Evolutionary conservation across 1,140 invertebrate species (phyloP).

Genomic region (Cyrtorhinus lividipennis): DNA sequence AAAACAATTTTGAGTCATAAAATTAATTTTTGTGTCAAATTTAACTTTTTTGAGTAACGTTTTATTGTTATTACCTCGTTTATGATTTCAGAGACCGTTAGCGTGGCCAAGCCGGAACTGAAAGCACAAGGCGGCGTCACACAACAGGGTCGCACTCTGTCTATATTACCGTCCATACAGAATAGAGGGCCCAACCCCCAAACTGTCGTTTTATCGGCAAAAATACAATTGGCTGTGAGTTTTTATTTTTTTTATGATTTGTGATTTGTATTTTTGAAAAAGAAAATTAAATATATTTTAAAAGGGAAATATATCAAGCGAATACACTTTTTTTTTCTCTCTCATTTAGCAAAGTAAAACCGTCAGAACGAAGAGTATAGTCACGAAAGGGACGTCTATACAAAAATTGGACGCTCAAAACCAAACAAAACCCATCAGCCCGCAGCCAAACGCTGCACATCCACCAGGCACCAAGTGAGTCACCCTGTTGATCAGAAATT

Average conservation of each 20-base stretch:
- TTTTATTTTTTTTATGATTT: slow-evolving; percentile 8
- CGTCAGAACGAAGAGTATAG: slow-evolving; percentile 20
- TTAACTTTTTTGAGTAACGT: too few relatives aligned
- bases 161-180: slow-evolving; percentile 28
- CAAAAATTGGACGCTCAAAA: slow-evolving; percentile 54
- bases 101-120: slow-evolving; percentile 1
- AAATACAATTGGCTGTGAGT: not conserved
- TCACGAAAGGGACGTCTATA: slow-evolving; percentile 17
- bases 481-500: too few relatives aligned
- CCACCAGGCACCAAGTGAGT: slow-evolving; percentile 30
- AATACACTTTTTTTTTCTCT: not conserved
- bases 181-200: not conserved
- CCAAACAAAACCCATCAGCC: slow-evolving; percentile 40
- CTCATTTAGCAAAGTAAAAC: slow-evolving; percentile 21
- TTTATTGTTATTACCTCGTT: not conserved
- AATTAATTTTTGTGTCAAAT: too few relatives aligned
- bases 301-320: too few relatives aligned
- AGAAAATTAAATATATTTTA: too few relatives aligned
- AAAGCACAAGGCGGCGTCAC: not conserved
- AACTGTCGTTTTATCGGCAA: not conserved
- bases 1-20: too few relatives aligned
- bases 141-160: slow-evolving; percentile 23
- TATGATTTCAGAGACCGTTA: too few relatives aligned
- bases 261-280: too few relatives aligned
- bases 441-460: slow-evolving; percentile 13